phyloP scores from a whole-genome alignment of 2,113 vertebrate genomes.

The Centropus bengalensis region DNA sequence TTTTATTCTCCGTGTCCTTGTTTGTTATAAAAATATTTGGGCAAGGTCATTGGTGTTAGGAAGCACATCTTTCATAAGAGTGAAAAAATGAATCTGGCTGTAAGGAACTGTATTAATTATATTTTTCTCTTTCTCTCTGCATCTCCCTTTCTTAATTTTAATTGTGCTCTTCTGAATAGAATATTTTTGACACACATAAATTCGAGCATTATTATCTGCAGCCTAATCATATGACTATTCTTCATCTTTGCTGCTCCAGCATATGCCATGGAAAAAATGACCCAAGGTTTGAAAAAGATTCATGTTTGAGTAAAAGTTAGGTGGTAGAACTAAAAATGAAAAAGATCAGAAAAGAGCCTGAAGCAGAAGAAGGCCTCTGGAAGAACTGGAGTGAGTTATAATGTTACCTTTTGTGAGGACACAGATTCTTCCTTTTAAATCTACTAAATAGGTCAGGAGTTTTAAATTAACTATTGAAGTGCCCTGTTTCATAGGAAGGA shows the following conservation, averaged over 20 bases:
- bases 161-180: background rate
- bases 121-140: background rate
- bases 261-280: background rate
- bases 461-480: background rate
- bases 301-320: background rate
- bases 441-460: conserved; percentile 2
- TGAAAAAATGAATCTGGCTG: background rate
- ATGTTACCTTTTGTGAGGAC: background rate
- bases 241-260: background rate
- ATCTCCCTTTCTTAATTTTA: background rate
- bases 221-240: background rate
- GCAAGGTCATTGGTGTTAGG: background rate
- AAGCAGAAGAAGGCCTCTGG: background rate
- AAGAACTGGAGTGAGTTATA: background rate
- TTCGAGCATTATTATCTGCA: background rate
- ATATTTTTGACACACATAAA: background rate
- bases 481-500: background rate
- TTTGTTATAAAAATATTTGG: background rate
- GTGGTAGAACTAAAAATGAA: background rate
- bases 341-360: background rate
- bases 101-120: background rate
- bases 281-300: background rate
- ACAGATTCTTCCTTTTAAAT: background rate
- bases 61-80: background rate
- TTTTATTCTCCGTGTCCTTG: background rate